These are phyloP conservation scores for Rhyzopertha dominica DNA, from an alignment of 1,140 invertebrate species.

Conservation along the genomic window DNA sequence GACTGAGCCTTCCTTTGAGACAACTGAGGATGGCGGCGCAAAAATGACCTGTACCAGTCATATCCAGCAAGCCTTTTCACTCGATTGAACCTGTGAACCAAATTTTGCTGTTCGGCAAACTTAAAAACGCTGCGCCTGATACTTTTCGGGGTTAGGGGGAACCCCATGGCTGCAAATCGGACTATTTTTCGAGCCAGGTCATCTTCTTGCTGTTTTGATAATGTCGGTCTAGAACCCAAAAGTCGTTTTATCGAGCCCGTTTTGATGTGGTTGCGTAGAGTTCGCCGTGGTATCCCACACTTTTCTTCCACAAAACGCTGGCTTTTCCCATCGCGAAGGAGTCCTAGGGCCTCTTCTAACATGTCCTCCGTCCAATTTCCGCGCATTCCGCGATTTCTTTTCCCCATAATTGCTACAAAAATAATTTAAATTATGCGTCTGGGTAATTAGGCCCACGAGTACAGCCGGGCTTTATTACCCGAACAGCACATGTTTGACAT, in stretches of 20 bases:
- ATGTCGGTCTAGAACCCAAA: constrained; percentile 13
- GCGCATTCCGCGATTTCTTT: constrained; percentile 18
- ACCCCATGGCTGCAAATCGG: constrained; percentile 27
- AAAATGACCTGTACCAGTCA: constrained; percentile 22
- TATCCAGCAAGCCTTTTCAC: constrained; percentile 26
- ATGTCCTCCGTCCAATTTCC: constrained; percentile 17
- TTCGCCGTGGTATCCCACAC: constrained; percentile 17
- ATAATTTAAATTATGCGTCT: no score
- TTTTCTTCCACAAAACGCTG: constrained; percentile 16
- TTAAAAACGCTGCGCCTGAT: constrained; percentile 24
- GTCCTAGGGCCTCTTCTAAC: constrained; percentile 19
- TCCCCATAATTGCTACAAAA: constrained; percentile 16
- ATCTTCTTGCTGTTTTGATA: constrained; percentile 12
- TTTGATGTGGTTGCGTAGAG: constrained; percentile 20
- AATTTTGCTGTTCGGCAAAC: constrained; percentile 22
- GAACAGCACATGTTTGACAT: no score
- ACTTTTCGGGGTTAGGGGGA: constrained; percentile 30
- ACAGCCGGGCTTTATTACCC: neutral
- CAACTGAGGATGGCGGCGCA: constrained; percentile 28
- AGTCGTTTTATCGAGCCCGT: constrained; percentile 9
- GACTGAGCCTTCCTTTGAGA: constrained; percentile 28
- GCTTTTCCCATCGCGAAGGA: constrained; percentile 11
- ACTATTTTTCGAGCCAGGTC: constrained; percentile 22
- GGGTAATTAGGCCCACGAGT: no score
- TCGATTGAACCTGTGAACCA: constrained; percentile 29